These are phyloP conservation scores for Salvelinus namaycush DNA, from an alignment of 2,113 vertebrate species.

Conservation along the genomic window DNA sequence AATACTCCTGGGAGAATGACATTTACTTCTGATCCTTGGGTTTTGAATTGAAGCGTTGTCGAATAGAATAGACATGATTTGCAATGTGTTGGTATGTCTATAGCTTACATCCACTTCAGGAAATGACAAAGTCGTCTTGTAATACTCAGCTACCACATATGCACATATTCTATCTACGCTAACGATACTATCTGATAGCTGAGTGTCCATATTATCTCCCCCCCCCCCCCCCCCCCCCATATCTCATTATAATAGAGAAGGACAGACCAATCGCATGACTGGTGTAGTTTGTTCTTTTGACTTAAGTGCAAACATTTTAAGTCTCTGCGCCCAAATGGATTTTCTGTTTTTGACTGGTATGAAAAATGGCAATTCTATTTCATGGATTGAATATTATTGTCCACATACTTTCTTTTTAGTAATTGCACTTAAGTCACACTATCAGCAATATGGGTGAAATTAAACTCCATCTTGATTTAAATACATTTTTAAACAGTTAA, in stretches of 20 bases:
- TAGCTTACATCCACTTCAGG: background rate
- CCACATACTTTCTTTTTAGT: background rate
- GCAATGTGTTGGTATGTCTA: background rate
- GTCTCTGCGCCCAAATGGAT: background rate
- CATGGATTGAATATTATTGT: background rate
- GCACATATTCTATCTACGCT: too few species aligned
- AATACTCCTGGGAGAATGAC: background rate
- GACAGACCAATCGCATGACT: background rate
- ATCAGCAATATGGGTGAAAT: background rate
- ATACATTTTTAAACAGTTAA: background rate
- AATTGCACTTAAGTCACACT: constrained; percentile 2
- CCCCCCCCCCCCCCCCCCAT: background rate
- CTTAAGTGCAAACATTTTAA: background rate
- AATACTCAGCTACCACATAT: background rate
- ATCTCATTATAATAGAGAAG: background rate
- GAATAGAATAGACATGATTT: background rate
- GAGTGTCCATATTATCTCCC: background rate
- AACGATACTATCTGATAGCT: too few species aligned
- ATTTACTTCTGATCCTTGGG: background rate
- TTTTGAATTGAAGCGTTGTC: background rate
- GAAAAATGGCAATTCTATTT: background rate
- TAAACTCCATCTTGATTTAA: background rate
- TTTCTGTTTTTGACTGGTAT: background rate
- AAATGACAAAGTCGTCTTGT: background rate
- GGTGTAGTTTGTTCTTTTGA: background rate